Evolutionary conservation across 1,140 invertebrate species (phyloP), one percentile per base, ranked within the genome.

Genomic region (Ips nitidus): DNA sequence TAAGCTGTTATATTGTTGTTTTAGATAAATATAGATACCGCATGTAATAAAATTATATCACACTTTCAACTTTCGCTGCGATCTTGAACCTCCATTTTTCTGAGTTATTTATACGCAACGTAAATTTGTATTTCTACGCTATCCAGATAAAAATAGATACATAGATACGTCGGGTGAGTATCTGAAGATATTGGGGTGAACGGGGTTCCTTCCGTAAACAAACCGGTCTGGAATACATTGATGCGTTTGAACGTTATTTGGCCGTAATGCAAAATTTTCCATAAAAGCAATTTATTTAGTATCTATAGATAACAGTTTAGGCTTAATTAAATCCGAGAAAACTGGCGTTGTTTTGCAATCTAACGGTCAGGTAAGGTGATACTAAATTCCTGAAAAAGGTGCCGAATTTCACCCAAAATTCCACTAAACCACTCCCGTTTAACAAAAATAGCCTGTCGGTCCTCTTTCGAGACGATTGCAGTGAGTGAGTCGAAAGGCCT

Each of bases 351-450:
- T 22, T 22, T 22, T 22, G 22, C 22, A 22, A 22, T 22, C 22
- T 22, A 22, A 22, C 22, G 22, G 22, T 22, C 62, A 70, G 71
- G 73, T 73, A 73, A 71, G 72, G 70, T 56, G 72, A 73, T 78
- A 77, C 78, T 75, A 66, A 74, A 78, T 79, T 77, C 73, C 77
- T 78, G 69, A 62, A 78, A 78, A 79, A 77, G 76, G 76, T 76
- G 72, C 70, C 69, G 73, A 70, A 76, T 77, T 78, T 77, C 75
- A 75, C 74, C 22, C 63, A 77, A 78, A 77, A 71, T 66, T 66
- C 62, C 62, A 38, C 62, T 64, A 76, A 72, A 69, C 74, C 62
- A 66, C 69, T 73, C 73, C 65, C 61, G 61, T 72, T 73, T 69
- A 60, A 74, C 76, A 72, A 77, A 80, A 80, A 79, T 80, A 80